Evolutionary conservation across 2,113 vertebrate genomes (phyloP), one percentile per base, ranked within the genome.

Genomic region (Azemiops feae): DNA sequence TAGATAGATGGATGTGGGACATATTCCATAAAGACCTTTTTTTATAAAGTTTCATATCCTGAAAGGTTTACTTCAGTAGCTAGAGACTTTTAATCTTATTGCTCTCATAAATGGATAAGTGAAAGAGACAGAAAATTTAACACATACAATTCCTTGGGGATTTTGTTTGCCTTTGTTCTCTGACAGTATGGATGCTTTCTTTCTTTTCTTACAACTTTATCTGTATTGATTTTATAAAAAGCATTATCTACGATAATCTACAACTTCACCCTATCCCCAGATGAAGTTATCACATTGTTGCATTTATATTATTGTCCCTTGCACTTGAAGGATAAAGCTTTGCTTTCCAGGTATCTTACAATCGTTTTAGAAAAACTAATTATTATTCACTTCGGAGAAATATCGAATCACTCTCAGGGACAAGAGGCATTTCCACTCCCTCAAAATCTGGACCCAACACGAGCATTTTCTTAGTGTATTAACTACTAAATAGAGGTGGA

Each of bases 221-320:
- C 96, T 95, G 95, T 95, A 97, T 97, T 96, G 97, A 97, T 97
- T 97, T 97, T 96, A 94, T 95, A 97, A 96, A 97, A 96, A 50
- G 94, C 91, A 91, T 96, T 97, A 91, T 94, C 95, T 34, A 93
- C 96, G 96, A 95, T 97, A 87, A 95, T 96, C 47, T 50, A 25
- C 47, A 81, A 87, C 9, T 45, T 27, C 50, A 20, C 54, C 54
- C 12, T 22, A 16, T 27, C 23, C 18, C 14, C 45, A 96, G 95
- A 81, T 39, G 69, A 81, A 81, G 69, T 81, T 81, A 34, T 81
- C n/a, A 20, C 69, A 39, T 2, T 39, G 16, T 81, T 95, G 87
- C 95, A 94, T 88, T 81, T 94, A 91, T 96, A 96, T 95, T 95
- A 96, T 93, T 96, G 43, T 16, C 47, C 43, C 96, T 52, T 94